Base-by-base conservation (phyloP, 2,888 invertebrate species). In the Pachydiplax longipennis region DNA sequence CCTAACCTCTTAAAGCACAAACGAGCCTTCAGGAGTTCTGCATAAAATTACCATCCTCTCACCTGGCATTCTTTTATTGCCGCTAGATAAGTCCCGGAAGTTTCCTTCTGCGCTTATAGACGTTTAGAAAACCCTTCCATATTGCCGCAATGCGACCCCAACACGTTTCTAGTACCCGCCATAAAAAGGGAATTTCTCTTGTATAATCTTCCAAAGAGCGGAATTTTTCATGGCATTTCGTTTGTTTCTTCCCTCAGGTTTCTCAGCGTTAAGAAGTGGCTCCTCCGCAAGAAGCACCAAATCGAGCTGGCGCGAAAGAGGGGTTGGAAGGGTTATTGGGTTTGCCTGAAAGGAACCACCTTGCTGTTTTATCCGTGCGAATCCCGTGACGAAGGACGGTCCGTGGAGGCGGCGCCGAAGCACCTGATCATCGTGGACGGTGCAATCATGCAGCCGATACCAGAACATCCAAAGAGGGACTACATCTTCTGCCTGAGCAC, bases 281-380 rank as follows among this genome's bases (percentile, higher is more conserved):
- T 99, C 93, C 95, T 99, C 92, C 97, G 99, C 93, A 99, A 99
- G 95, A 98, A 99, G 94, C 98, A 98, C 95, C 98, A 98, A 95
- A 98, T 99, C 94, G 99, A 99, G 94, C 95, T 99, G 94, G 99
- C 99, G 82, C 96, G 98, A 91, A 98, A 99, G 94, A 96, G 99
- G 81, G 99, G 98, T 92, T 99, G 99, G 99, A 99, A 99, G 94
- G 98, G 98, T 92, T 99, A 99, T 94, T 99, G 99, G 99, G 99
- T 99, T 91, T 99, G 99, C 94, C 95, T 99, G 93, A 99, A 99
- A 94, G 99, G 99, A 92, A 99, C 99, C 91, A 99, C 99, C 83
- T 95, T 99, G 91, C 96, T 99, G 91, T 99, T 99, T 95, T 99
- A 99, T 94, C 98, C 98, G 3, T 98, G 98, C 94, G 98, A 98